Conservation (phyloP, 2,113 vertebrate species). For the Neodontobutis hainanensis region DNA sequence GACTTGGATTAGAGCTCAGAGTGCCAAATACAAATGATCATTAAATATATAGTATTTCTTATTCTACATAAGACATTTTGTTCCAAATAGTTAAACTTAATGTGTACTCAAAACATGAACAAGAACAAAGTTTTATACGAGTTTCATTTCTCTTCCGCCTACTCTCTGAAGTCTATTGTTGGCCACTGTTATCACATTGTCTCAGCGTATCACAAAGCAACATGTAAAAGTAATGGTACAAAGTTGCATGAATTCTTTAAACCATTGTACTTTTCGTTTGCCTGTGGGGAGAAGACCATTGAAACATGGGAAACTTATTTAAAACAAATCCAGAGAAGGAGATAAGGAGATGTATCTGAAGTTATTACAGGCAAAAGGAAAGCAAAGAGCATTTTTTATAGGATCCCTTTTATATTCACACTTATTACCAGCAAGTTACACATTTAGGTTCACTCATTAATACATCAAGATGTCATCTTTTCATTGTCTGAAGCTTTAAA, state of each 20-base stretch:
- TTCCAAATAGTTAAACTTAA: too few relatives aligned
- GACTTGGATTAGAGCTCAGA: too few relatives aligned
- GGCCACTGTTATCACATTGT: slow-evolving; percentile 34
- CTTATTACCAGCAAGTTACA: slow-evolving; percentile 31
- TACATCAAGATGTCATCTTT: slow-evolving; percentile 11
- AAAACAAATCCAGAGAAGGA: background rate
- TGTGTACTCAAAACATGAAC: too few relatives aligned
- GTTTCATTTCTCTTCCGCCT: slow-evolving; percentile 16
- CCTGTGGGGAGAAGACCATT: slow-evolving; percentile 15
- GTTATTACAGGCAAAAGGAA: background rate
- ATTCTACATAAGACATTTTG: too few relatives aligned
- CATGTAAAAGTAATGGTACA: slow-evolving; percentile 1
- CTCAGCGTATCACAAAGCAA: slow-evolving; percentile 36
- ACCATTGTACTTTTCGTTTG: slow-evolving; percentile 7
- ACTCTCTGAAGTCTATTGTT: slow-evolving; percentile 34
- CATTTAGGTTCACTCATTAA: slow-evolving; percentile 3
- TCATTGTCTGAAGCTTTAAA: slow-evolving; percentile 23
- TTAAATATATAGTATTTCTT: too few relatives aligned
- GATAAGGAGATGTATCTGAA: slow-evolving; percentile 19
- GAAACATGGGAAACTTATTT: slow-evolving; percentile 15
- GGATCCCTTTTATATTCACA: background rate
- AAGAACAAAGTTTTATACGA: background rate
- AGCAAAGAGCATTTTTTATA: background rate
- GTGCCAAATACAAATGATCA: too few relatives aligned
- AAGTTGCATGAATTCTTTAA: slow-evolving; percentile 10